Evolutionary conservation across 2,888 invertebrate genomes (phyloP), one percentile per base, ranked within the genome.

Genomic region (Busseola fusca): DNA sequence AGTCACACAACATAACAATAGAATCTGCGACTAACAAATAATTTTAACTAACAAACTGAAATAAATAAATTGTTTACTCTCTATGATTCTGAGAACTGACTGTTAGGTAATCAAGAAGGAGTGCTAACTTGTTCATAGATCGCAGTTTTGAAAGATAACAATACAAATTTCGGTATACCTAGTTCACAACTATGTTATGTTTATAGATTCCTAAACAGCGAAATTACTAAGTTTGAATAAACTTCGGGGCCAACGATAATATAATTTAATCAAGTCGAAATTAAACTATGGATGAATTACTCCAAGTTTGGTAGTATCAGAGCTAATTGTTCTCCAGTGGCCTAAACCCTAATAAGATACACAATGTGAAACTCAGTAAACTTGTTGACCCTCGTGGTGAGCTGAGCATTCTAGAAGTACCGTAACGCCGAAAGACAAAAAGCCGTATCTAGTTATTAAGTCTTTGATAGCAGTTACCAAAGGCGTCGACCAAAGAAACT

Each of bases 271-370:
- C 71, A 71, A 71, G 66, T 52, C 48, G 45, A 57, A 76, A 76
- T 76, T 81, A 70, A 76, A 76, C 71, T 60, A 64, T 76, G 52
- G 64, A 76, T 71, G 40, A 60, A 71, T 76, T 76, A 59, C 65
- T 40, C 27, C 12, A 76, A 81, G 56, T 71, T 80, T 57, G 27
- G 48, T 27, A 18, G 60, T 57, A 60, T 60, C 12, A 21, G 30
- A 60, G 45, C 25, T 70, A 71, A 76, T 71, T 71, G 63, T 64
- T 64, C 81, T 59, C 63, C 2, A 21, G 65, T 45, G 77, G 27
- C 50, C 27, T 34, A 27, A 52, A 30, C 54, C n/a, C 50, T 59
- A 18, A 37, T 48, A 69, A 62, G 30, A 45, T 58, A 30, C 27
- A 68, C 25, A 50, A 64, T 40, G 45, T 64, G 52, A 57, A 64